Evolutionary conservation across 2,888 invertebrate species (phyloP), one percentile per base, ranked within the genome.

Genomic region (Scaptomyza polygonia): DNA sequence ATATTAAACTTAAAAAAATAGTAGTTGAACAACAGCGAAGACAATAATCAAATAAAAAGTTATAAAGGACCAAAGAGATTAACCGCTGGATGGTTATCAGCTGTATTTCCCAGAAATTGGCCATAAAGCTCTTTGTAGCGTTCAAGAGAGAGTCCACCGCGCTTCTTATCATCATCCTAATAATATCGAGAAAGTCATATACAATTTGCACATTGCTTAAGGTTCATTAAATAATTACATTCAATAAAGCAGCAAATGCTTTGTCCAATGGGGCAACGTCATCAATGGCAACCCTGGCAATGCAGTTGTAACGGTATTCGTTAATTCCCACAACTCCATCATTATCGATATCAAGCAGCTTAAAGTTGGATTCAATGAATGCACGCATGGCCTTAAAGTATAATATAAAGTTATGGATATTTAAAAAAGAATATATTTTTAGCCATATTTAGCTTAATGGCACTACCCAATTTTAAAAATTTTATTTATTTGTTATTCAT

Each of bases 101-200:
- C 94, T 36, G 94, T 94, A 90, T 96, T 95, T 25, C 96, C 96
- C 67, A 96, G 93, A 92, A 96, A 96, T 91, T 96, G 94, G 0
- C 96, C 96, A 90, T 96, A 97, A 3, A 96, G 93, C 90, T 96
- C 96, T 90, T 96, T 96, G 89, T 96, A 97, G 89, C 96, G 93
- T 5, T 95, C 93, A 64, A 96, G 90, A 3, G 95, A 96, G 47
- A 97, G 92, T 5, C 96, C 96, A 30, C 96, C 96, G 86, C 94
- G 94, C 92, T 94, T 94, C 88, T 95, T 93, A 92, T 97, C 96
- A 69, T 96, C 96, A 79, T 96, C 96, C 96, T 96, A 43, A 6
- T 48, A 59, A 58, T 5, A 27, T 25, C 11, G 0, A 9, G 12
- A 25, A 3, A 8, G 8, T 6, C 47, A 25, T 25, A 36, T 39